Conservation (phyloP, 1,140 invertebrate species). For the Brachionus calyciflorus region DNA sequence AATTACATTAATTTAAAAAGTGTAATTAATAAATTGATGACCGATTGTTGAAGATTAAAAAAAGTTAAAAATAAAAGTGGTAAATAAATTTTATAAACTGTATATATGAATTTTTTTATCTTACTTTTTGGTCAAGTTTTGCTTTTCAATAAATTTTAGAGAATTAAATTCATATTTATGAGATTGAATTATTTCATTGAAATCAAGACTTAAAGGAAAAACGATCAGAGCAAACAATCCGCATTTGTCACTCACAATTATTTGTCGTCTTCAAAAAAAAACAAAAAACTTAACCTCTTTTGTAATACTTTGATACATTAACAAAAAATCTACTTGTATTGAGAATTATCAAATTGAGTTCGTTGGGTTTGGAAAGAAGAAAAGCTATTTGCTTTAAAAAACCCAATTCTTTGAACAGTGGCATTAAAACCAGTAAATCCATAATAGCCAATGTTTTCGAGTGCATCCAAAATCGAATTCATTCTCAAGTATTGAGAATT, state of each 20-base stretch:
- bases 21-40: no score
- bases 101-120: no score
- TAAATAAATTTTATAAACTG: no score
- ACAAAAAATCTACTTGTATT: neutral
- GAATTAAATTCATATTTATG: conserved; percentile 32
- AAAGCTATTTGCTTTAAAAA: neutral
- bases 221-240: conserved; percentile 37
- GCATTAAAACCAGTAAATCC: conserved; percentile 20
- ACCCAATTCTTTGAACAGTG: conserved; percentile 34
- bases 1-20: no score
- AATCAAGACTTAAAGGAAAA: conserved; percentile 18
- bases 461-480: conserved; percentile 37
- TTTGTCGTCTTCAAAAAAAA: neutral
- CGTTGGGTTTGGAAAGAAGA: conserved; percentile 13
- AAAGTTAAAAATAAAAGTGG: no score
- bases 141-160: conserved; percentile 25
- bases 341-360: neutral
- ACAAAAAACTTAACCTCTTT: neutral
- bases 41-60: neutral
- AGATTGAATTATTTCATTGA: neutral
- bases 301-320: neutral
- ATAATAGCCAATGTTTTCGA: conserved; percentile 31
- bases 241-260: conserved; percentile 8
- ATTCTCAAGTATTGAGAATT: conserved; percentile 32
- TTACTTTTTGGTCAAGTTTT: conserved; percentile 22